Base-by-base conservation (phyloP, 2,888 invertebrate species). In the Drosophila cognata region DNA sequence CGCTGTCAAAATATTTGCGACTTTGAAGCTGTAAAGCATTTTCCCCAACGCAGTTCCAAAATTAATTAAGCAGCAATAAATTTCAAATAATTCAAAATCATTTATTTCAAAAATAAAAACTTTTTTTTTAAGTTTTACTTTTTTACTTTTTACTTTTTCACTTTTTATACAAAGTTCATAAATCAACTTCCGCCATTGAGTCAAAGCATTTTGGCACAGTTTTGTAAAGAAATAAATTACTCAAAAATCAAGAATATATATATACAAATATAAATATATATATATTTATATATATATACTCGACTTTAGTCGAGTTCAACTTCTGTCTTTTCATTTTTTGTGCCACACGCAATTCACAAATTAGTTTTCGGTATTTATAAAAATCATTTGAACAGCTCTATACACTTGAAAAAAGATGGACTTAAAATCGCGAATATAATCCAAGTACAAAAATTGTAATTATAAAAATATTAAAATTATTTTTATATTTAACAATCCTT, bases 1-100 rank as follows among this genome's bases (percentile, higher is more conserved):
- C 25, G 46, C 52, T 74, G 82, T 82, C 79, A 78, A 74, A 79
- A 71, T 62, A 78, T 76, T 73, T 70, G 36, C 59, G 51, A 57
- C 36, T 41, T 58, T 48, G 62, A 57, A 60, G 38, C 53, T 65
- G 72, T 77, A 65, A 41, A 52, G 48, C 58, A 63, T 48, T 50
- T 33, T 74, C n/a, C 21, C 7, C 21, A 46, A 46, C 46, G 21
- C 46, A 21, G 13, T 16, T 46, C 4, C 7, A 46, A 46, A 46
- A 21, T 25, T 7, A 46, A 21, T 46, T 46, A 46, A 46, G n/a
- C n/a, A 41, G 4, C n/a, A 21, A n/a, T 21, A 11, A 21, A 21
- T 21, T 43, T 21, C 5, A n/a, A 11, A 21, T 5, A 5, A 2
- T 21, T 21, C n/a, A n/a, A 41, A n/a, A 10, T 43, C 18, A 38